These are phyloP conservation scores for Cyphomyrus discorhynchus DNA, from an alignment of 2,113 vertebrate species.

Conservation along the genomic window DNA sequence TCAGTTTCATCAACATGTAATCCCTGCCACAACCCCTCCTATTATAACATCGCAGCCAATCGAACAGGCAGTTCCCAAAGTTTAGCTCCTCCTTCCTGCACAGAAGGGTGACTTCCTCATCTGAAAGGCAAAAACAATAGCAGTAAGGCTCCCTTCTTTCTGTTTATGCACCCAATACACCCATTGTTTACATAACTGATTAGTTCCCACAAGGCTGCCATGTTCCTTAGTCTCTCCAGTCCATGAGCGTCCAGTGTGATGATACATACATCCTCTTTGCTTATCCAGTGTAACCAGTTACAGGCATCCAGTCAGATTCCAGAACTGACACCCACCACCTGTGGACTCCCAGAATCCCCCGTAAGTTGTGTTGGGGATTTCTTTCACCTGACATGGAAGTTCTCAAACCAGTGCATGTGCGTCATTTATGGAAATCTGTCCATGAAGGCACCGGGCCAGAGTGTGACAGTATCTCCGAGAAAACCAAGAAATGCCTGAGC, in stretches of 20 bases:
- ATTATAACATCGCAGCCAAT: constrained; percentile 65
- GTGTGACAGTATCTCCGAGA: background rate
- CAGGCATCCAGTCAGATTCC: background rate
- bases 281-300: background rate
- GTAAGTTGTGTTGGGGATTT: background rate
- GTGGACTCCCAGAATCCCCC: background rate
- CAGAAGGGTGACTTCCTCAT: constrained; percentile 50
- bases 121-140: constrained; percentile 36
- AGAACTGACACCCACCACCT: background rate
- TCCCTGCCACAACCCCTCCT: constrained; percentile 61
- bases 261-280: constrained; percentile 10
- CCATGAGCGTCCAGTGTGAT: constrained; percentile 41
- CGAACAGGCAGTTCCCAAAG: constrained; percentile 58
- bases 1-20: constrained; percentile 81
- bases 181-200: background rate
- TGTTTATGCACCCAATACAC: constrained; percentile 44
- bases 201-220: background rate
- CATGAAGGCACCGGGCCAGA: background rate
- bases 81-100: constrained; percentile 54
- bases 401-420: background rate
- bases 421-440: background rate
- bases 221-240: constrained; percentile 37
- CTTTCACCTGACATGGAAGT: background rate
- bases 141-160: constrained; percentile 33
- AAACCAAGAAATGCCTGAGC: background rate